Base-by-base conservation (phyloP, 2,113 vertebrate species). In the Heliornis fulica region DNA sequence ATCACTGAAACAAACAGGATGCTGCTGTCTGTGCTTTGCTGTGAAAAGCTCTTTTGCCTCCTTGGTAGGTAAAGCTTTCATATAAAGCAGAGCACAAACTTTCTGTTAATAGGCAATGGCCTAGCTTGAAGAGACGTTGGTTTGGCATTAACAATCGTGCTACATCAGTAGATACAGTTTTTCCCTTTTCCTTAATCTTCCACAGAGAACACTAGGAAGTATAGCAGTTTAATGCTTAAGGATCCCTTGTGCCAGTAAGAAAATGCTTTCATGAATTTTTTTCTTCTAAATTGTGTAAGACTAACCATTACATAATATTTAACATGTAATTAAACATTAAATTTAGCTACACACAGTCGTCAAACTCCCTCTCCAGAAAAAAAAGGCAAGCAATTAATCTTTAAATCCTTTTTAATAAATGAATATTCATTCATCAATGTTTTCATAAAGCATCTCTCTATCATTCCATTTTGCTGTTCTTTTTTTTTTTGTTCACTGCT, bases 391-490 rank as follows among this genome's bases (percentile, higher is more conserved):
- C 64, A 69, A 90, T 51, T 91, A 93, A 56, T 85, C 89, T 94
- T 96, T 90, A 94, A 97, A 97, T 97, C 53, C 94, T 97, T 97
- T 98, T 98, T 98, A 98, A 98, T 98, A 97, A 98, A 97, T 97
- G 93, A 97, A 97, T 97, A 96, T 95, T 98, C 88, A 98, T 98
- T 98, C 96, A 97, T 96, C 97, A 97, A 94, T 97, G 97, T 97
- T 95, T 97, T 97, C 97, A 96, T 97, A 97, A 97, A 95, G 80
- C 78, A 79, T 97, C 70, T 96, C 94, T 97, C 97, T 94, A 96
- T 97, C 97, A 96, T 97, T 98, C 97, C 97, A 96, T 94, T 97
- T 94, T 96, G 61, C 64, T 87, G 15, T 86, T 87, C 65, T 94
- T 92, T 90, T 97, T 77, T 93, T 87, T 92, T 97, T 97, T 94